Percentiles rank a stretch among this genome's conserved stretches.
These are phyloP conservation scores for Varanus salvator DNA, from an alignment of 2,113 vertebrate genomes.

Conservation along the genomic window DNA sequence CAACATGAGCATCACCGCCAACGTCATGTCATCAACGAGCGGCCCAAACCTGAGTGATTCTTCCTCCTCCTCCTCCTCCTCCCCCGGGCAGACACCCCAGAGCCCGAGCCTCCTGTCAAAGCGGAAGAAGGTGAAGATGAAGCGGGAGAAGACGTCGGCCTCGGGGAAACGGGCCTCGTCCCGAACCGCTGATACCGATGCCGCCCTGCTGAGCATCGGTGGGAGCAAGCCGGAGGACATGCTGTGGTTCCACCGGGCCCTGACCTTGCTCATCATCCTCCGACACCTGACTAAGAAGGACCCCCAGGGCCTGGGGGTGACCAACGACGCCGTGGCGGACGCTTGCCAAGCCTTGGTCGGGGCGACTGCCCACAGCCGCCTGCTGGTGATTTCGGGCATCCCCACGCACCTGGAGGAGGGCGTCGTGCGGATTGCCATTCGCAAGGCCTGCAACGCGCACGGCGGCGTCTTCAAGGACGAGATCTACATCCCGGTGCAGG, in stretches of 20 bases:
- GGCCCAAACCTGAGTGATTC: conserved; percentile 95
- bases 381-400: conserved; percentile 95
- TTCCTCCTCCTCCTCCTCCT: conserved; percentile 93
- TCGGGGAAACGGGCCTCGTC: conserved; percentile 84
- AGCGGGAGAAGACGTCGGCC: conserved; percentile 89
- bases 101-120: conserved; percentile 96
- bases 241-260: conserved; percentile 97
- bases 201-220: conserved; percentile 87
- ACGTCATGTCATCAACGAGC: conserved; percentile 85
- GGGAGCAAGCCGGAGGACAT: conserved; percentile 97
- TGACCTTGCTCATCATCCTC: conserved; percentile 96
- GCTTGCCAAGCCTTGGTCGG: conserved; percentile 95
- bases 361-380: conserved; percentile 90
- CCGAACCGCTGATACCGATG: conserved; percentile 81
- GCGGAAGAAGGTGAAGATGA: conserved; percentile 98
- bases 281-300: conserved; percentile 93
- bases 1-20: conserved; percentile 87
- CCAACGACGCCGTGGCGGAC: conserved; percentile 91
- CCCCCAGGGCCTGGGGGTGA: conserved; percentile 92
- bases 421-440: conserved; percentile 89
- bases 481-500: conserved; percentile 94
- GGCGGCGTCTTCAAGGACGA: conserved; percentile 96
- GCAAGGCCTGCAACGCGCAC: conserved; percentile 93
- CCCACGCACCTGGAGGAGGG: conserved; percentile 94
- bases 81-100: conserved; percentile 95